Percentiles rank a stretch among this genome's conserved stretches.
Evolutionary conservation across 2,888 invertebrate species (phyloP).

Genomic region (Operophtera brumata): DNA sequence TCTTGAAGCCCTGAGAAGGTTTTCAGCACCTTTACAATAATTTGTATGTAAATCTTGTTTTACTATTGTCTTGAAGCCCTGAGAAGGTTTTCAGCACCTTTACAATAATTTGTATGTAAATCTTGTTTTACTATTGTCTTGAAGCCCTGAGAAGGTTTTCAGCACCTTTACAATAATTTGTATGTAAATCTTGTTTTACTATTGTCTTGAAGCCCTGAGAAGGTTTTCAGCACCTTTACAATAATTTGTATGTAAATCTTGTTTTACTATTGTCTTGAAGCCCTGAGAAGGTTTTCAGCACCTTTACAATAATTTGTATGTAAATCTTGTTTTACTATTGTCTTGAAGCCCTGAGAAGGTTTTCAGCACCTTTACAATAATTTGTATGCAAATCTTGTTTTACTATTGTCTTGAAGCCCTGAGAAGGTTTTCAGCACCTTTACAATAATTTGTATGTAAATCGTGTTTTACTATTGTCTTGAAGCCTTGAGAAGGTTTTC

Average conservation of each 20-base stretch:
- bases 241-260: constrained; percentile 33
- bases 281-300: too few species aligned
- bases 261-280: constrained; percentile 28
- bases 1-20: too few species aligned
- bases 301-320: constrained; percentile 25
- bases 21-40: neutral
- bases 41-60: constrained; percentile 30
- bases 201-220: constrained; percentile 29
- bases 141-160: too few species aligned
- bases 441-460: constrained; percentile 31
- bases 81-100: neutral
- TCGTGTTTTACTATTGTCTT: constrained; percentile 30
- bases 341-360: too few species aligned
- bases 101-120: constrained; percentile 31
- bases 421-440: neutral
- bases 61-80: constrained; percentile 30
- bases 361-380: neutral
- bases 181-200: constrained; percentile 31
- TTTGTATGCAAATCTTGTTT: constrained; percentile 30
- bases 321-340: constrained; percentile 32
- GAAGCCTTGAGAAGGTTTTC: too few species aligned
- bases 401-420: constrained; percentile 30
- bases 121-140: constrained; percentile 31
- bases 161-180: constrained; percentile 11
- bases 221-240: neutral